These are phyloP conservation scores for Willowsia nigromaculata DNA, from an alignment of 2,888 invertebrate species.

Conservation along the genomic window DNA sequence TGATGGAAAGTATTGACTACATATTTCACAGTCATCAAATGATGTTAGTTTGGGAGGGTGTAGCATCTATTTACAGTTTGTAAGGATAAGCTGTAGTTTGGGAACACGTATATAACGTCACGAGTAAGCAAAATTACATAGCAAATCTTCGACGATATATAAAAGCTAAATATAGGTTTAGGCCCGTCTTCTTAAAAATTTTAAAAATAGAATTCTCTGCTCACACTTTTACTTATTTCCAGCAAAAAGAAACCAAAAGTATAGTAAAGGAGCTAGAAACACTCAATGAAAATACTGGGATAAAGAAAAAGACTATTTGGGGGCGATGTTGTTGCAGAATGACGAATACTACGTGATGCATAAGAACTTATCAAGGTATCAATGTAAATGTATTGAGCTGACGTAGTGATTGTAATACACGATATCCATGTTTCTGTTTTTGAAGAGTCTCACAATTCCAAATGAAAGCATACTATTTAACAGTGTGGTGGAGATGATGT, in stretches of 20 bases:
- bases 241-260: conserved; percentile 42
- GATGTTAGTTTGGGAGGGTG: too few species aligned
- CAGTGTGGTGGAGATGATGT: background rate
- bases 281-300: background rate
- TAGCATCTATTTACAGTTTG: too few species aligned
- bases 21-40: too few species aligned
- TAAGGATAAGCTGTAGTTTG: background rate
- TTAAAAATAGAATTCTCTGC: conserved; percentile 77
- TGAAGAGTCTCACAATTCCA: background rate
- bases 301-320: background rate
- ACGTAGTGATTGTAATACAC: background rate
- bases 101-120: background rate
- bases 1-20: too few species aligned
- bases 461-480: background rate
- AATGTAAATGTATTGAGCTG: background rate
- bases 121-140: background rate
- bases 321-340: background rate
- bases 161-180: conserved; percentile 77
- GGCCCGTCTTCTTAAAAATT: conserved; percentile 78
- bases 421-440: background rate
- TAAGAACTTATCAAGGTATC: background rate
- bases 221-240: conserved; percentile 55
- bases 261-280: background rate
- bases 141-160: conserved; percentile 29
- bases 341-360: background rate